Evolutionary conservation across 2,113 vertebrate genomes (phyloP), one percentile per base, ranked within the genome.

Genomic region (Seriola rivoliana): DNA sequence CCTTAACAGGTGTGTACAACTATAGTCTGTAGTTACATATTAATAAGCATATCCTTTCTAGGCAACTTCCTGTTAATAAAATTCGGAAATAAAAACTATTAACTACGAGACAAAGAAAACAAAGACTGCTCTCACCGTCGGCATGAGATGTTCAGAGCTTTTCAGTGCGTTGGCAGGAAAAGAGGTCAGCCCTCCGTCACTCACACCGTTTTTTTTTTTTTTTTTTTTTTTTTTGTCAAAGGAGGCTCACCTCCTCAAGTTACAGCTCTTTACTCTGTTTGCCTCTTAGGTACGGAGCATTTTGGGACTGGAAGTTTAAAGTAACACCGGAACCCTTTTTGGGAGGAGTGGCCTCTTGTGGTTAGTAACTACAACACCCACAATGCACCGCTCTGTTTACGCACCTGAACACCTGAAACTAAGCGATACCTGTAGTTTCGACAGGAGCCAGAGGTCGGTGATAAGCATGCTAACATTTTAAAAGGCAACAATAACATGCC

Each of bases 401-500:
- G 74, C 85, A 55, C 8, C 23, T 23, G 16, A 75, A 90, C 90
- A 92, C 94, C 94, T 95, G 95, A 95, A 95, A 95, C 95, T 77
- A n/a, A 67, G 68, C 44, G 69, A 64, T 75, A 83, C 71, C 74
- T 70, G 86, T 40, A 40, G 94, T 95, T 95, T 95, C 94, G 94
- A 80, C 85, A 23, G 78, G 65, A 83, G 46, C 1, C 1, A 16
- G 29, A 60, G 17, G 44, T 46, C 44, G 44, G 44, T 46, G 90
- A 82, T 82, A 90, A 87, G 75, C 59, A 4, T 1, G 44, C 1
- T 13, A 42, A 14, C 40, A 10, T 42, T 42, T 42, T 0, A 3
- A 19, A 21, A 19, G 16, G 4, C 23, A 21, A n/a, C 23, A 13
- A 72, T 29, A 21, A 13, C 11, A 44, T 13, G 42, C 11, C 42